Base-by-base conservation (phyloP, 2,888 invertebrate genomes). In the Mimachlamys varia region DNA sequence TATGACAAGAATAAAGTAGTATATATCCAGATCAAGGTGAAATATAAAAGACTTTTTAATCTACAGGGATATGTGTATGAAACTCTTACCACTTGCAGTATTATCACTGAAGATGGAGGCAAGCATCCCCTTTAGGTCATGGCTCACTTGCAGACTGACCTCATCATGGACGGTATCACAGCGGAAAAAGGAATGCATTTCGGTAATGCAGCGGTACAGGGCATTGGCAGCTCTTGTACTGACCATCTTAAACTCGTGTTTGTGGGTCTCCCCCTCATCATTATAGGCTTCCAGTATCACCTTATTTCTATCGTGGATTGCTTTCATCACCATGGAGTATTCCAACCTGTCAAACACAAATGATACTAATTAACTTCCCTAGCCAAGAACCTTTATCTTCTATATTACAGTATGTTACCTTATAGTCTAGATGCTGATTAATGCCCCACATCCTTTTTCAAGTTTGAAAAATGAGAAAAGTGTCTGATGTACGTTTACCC, bases 101-200 rank as follows among this genome's bases (percentile, higher is more conserved):
- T 96, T 96, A 97, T 98, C 98, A 97, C 98, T 98, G 97, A 99
- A 98, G 96, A 99, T 98, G 10, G 98, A 98, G 91, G 98, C 98
- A 95, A 99, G 98, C 88, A 98, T 98, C 91, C 98, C 98, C 97
- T 98, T 98, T 93, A 99, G 97, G 97, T 98, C 98, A 92, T 98
- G 97, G 90, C 98, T 98, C 96, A 98, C 98, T 97, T 99, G 99
- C 89, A 98, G 98, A 0, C 98, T 98, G 89, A 99, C 98, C 91
- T 98, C 98, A 92, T 98, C 98, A 88, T 98, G 97, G 22, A 99
- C 98, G 0, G 98, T 98, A 96, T 99, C 98, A 97, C 98, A 98
- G 96, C 98, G 98, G 97, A 98, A 99, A 97, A 99, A 99, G 88
- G 98, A 98, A 96, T 98, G 98, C 94, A 98, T 98, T 97, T 99